phyloP scores from a whole-genome alignment of 2,888 invertebrate species.

The Cryptocephalus primarius region DNA sequence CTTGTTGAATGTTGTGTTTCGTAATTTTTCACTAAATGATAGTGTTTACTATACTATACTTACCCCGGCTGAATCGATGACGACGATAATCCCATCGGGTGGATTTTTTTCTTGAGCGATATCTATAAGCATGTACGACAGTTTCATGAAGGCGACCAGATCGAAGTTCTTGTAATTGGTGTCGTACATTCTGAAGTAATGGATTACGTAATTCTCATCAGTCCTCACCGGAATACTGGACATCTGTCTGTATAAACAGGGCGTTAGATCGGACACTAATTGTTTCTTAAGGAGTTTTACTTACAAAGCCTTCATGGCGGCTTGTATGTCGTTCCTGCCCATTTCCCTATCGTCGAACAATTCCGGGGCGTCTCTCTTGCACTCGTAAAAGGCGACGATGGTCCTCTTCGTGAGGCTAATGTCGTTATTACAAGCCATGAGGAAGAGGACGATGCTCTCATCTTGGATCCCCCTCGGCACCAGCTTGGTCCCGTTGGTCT shows the following conservation, averaged over 20 bases:
- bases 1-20: too few species aligned
- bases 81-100: conserved; percentile 21
- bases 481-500: conserved; percentile 38
- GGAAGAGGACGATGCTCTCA: conserved; percentile 53
- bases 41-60: too few species aligned
- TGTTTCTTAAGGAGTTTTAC: not conserved
- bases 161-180: conserved; percentile 21
- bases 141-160: conserved; percentile 19
- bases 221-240: conserved; percentile 20
- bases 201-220: conserved; percentile 21
- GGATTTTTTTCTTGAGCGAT: conserved; percentile 21
- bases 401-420: conserved; percentile 49
- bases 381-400: conserved; percentile 50
- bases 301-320: conserved; percentile 11
- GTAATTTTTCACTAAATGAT: too few species aligned
- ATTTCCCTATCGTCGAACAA: conserved; percentile 49
- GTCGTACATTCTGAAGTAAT: conserved; percentile 23
- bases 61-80: conserved; percentile 26
- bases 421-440: conserved; percentile 53
- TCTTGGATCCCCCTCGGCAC: conserved; percentile 32
- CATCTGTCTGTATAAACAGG: conserved; percentile 15
- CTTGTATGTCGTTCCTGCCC: conserved; percentile 11
- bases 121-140: conserved; percentile 24
- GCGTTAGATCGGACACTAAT: not conserved
- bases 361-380: conserved; percentile 49